phyloP scores from a whole-genome alignment of 1,140 invertebrate genomes.

The Solenopsis fugax region DNA sequence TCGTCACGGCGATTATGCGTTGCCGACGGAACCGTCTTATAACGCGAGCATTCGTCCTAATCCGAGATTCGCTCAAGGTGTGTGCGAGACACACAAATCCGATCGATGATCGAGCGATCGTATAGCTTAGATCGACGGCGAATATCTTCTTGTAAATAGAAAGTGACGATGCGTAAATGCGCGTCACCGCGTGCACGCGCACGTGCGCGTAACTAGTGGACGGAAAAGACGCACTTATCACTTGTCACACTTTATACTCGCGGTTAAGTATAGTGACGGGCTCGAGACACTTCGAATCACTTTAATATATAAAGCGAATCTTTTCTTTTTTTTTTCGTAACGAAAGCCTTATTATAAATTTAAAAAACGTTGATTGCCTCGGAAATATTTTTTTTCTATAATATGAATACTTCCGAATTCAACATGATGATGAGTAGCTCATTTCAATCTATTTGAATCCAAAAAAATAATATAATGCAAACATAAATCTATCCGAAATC shows the following conservation, averaged over 20 bases:
- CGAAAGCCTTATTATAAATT: background rate
- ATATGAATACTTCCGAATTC: too few species aligned
- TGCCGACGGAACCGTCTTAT: background rate
- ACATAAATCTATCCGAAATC: too few species aligned
- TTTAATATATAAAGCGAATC: background rate
- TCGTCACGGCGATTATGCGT: conserved; percentile 16
- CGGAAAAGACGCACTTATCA: conserved; percentile 52
- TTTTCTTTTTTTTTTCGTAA: background rate
- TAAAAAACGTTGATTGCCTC: background rate
- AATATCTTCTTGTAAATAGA: conserved; percentile 39
- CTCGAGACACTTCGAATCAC: background rate
- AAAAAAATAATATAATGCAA: too few species aligned
- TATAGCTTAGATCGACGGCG: conserved; percentile 23
- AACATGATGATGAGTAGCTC: too few species aligned
- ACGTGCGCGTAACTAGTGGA: conserved; percentile 64
- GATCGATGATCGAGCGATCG: conserved; percentile 30
- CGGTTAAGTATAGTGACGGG: background rate
- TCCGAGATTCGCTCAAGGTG: conserved; percentile 21
- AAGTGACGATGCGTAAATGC: conserved; percentile 66
- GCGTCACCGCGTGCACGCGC: conserved; percentile 55
- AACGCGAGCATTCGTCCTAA: conserved; percentile 3
- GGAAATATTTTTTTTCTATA: background rate
- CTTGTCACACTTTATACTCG: conserved; percentile 49
- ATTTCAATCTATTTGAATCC: too few species aligned
- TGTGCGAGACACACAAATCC: conserved; percentile 35